Percentiles rank a stretch among this genome's conserved stretches.
Evolutionary conservation across 2,888 invertebrate genomes (phyloP).

Genomic region (Drosophila yooni): DNA sequence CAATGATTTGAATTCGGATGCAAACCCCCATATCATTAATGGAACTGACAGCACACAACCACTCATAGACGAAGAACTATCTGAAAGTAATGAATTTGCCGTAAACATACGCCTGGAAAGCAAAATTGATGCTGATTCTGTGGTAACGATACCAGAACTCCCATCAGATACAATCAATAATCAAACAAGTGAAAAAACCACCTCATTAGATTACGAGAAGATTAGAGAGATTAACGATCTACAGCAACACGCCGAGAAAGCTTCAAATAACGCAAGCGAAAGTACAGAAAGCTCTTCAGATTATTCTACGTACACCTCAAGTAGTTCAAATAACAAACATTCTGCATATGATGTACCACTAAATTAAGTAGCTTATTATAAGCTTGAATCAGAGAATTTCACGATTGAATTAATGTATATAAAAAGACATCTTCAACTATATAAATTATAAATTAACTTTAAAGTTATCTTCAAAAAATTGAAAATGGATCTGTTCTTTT

Average conservation of each 20-base stretch:
- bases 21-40: not conserved
- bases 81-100: not conserved
- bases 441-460: not conserved
- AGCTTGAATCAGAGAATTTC: not conserved
- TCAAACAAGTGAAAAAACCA: not conserved
- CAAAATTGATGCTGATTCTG: not conserved
- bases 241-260: not conserved
- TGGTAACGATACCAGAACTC: too few species aligned
- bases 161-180: not conserved
- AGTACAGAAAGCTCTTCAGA: too few species aligned
- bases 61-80: not conserved
- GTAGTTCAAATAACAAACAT: not conserved
- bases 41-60: not conserved
- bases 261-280: not conserved
- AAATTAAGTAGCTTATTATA: constrained; percentile 5
- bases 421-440: not conserved
- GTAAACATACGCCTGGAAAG: not conserved
- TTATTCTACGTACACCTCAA: not conserved
- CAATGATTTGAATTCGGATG: not conserved
- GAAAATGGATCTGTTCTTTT: not conserved
- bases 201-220: not conserved
- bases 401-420: not conserved
- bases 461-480: not conserved
- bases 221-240: not conserved
- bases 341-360: constrained; percentile 23